Base-by-base conservation (phyloP, 2,888 invertebrate species). In the Perithous albicinctus region DNA sequence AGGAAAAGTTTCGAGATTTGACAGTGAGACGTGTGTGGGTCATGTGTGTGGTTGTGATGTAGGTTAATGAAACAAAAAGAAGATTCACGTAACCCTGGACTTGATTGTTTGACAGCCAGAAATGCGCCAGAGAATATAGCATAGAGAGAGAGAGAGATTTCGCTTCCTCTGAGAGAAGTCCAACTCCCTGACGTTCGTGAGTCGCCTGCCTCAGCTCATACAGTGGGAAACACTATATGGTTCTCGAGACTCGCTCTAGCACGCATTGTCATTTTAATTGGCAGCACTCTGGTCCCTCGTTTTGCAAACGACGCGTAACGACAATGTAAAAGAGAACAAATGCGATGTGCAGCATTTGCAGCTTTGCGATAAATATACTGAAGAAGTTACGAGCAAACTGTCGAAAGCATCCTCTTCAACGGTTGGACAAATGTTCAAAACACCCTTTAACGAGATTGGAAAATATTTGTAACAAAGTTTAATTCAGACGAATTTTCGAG, bases 231-330 rank as follows among this genome's bases (percentile, higher is more conserved):
- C 32, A 70, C 26, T 32, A 54, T 32, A 54, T n/a, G 15, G 8
- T 67, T 67, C 73, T 67, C 54, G 43, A 51, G 63, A 41, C 29
- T 59, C 48, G 43, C 23, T 69, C 72, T 29, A 72, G 66, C 38
- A 66, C 38, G 67, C 82, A 78, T 85, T 85, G 84, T 85, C 75
- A 83, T 86, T 85, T 82, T 85, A 87, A 87, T 86, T 86, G 84
- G 84, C 56, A 51, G 64, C 54, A 59, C 76, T 56, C 43, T n/a
- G 63, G 72, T 77, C 35, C n/a, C 80, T 80, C 82, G 66, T 82
- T 70, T 66, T 69, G 66, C 66, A 84, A 85, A 84, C 69, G 56
- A 85, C 79, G 54, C 63, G 48, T 23, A 61, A 75, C 61, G 72
- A 64, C 76, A 20, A 32, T 29, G 32, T 15, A 51, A 15, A 41